A percentile compares a stretch with the other conserved stretches of the same genome.
Conservation (phyloP, 2,797 vertebrate genomes). For the Leptoclinus maculatus region DNA sequence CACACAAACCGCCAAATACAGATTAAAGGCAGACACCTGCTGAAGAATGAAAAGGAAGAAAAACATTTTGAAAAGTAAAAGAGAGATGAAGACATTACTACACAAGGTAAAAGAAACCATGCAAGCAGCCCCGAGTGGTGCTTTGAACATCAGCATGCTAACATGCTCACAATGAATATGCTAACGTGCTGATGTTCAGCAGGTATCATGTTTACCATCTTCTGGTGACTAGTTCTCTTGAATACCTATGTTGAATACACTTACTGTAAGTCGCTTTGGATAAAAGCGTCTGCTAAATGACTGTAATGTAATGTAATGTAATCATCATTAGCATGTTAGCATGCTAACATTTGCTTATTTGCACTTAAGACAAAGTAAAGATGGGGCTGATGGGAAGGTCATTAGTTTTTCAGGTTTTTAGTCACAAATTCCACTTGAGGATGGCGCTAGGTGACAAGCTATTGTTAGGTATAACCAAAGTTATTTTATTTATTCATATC, state of each 20-base stretch:
- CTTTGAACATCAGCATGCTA: too few species aligned
- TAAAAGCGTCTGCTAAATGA: too few species aligned
- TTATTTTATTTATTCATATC: too few species aligned
- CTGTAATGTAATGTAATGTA: too few species aligned
- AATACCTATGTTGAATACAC: too few species aligned
- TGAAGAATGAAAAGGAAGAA: background rate
- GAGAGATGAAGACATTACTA: background rate
- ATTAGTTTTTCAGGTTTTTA: background rate
- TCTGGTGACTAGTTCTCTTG: too few species aligned
- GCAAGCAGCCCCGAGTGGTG: too few species aligned
- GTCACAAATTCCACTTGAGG: background rate
- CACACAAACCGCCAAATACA: background rate
- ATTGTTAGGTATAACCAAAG: background rate
- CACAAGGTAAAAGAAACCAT: too few species aligned
- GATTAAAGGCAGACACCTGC: background rate
- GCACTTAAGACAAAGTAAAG: background rate
- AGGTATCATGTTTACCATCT: background rate
- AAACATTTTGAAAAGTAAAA: background rate
- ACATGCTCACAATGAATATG: too few species aligned
- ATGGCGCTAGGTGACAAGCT: background rate
- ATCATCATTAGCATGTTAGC: background rate
- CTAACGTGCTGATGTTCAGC: background rate
- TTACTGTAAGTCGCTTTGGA: too few species aligned
- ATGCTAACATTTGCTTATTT: background rate
- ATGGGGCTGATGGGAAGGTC: too few species aligned